Base-by-base conservation (phyloP, 1,140 invertebrate genomes). In the Phenacoccus solenopsis region DNA sequence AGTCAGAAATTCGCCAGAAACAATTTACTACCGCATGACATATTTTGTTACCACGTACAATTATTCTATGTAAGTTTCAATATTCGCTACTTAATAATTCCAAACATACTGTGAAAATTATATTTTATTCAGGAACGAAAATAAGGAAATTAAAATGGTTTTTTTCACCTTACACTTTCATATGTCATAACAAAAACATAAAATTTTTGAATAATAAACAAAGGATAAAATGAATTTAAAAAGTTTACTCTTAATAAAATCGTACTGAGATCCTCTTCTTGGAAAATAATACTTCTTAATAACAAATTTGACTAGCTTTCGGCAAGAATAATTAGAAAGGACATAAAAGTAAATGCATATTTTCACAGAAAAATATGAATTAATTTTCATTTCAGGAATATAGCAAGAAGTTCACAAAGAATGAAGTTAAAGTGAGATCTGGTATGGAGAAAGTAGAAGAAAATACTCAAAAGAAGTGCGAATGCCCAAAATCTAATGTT, bases 11-110 rank as follows among this genome's bases (percentile, higher is more conserved):
- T 89, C 85, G 87, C 86, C 13, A 84, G 87, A 74, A 81, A 90
- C 61, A 83, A 94, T 81, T 82, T 98, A 68, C 79, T 94, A 76
- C 92, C 95, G 9, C 84, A 87, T 71, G 81, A 97, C 79, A 85
- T 98, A 49, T 87, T 93, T 77, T 98, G 95, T 77, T 98, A 98
- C 79, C 88, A 97, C 82, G 85, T 86, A 30, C 78, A 85, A 70
- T 80, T 96, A 61, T 87, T 97, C 74, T 80, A 88, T 75, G 88
- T 90, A 78, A 79, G 78, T 77, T 28, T 68, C 13, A n/a, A 1
- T 64, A 61, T 69, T 21, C 24, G 16, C 27, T 16, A 21, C 38
- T 20, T 28, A 70, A 20, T 68, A 38, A 30, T 21, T 21, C 24
- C 28, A 25, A 25, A 25, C 28, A 20, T 61, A 57, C n/a, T 72